These are phyloP conservation scores for Talpa occidentalis DNA, from an alignment of 2,113 vertebrate species.

Conservation along the genomic window DNA sequence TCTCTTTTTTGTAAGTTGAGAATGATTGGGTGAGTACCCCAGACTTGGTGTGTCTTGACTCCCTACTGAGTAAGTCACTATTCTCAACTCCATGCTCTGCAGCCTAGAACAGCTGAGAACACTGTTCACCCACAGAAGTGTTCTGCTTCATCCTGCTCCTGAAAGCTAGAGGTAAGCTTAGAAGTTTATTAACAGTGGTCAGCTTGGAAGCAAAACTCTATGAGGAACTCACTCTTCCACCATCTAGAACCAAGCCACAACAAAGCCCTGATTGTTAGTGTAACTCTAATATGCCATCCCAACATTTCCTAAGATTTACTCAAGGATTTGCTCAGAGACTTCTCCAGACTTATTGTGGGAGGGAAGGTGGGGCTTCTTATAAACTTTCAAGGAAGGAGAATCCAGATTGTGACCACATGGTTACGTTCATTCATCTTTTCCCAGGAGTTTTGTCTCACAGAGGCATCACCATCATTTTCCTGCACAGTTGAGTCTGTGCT, in stretches of 20 bases:
- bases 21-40: neutral
- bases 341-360: neutral
- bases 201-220: neutral
- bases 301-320: neutral
- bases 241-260: neutral
- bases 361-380: neutral
- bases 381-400: neutral
- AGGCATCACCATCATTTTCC: neutral
- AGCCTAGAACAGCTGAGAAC: neutral
- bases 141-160: neutral
- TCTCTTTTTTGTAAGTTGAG: neutral
- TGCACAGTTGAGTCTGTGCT: neutral
- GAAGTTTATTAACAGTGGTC: neutral
- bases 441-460: neutral
- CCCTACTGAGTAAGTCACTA: neutral
- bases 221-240: neutral
- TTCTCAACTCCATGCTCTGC: neutral
- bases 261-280: neutral
- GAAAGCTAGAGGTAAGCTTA: neutral
- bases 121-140: neutral
- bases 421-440: neutral
- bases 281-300: neutral
- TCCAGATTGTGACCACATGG: neutral
- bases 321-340: neutral
- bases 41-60: neutral